Evolutionary conservation across 2,888 invertebrate genomes (phyloP).

Genomic region (Tanypteryx hageni): DNA sequence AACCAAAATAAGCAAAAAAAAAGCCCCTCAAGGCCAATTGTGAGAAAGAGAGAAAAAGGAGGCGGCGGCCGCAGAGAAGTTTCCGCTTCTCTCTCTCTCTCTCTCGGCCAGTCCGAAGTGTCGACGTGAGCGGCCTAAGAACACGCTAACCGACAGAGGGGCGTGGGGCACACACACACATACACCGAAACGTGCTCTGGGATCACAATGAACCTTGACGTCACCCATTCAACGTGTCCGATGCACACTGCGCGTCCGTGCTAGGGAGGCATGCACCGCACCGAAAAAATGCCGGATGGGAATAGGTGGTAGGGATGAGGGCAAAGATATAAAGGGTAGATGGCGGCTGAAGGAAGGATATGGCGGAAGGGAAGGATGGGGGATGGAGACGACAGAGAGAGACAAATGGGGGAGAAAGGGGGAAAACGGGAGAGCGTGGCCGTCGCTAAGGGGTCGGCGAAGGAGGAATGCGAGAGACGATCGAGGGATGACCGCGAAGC

Average conservation of each 20-base stretch:
- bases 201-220: slow-evolving; percentile 54
- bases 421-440: no score
- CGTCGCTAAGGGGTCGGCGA: background rate
- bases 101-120: background rate
- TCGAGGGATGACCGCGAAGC: slow-evolving; percentile 29
- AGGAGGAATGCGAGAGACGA: slow-evolving; percentile 1
- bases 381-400: no score
- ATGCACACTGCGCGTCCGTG: background rate
- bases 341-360: no score
- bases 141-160: background rate
- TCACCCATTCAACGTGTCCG: slow-evolving; percentile 49
- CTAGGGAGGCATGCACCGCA: background rate
- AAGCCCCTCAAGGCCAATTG: background rate
- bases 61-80: background rate
- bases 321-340: no score
- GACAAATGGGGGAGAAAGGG: no score
- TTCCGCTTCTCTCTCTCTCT: background rate
- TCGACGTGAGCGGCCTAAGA: background rate
- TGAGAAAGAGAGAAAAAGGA: background rate
- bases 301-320: no score
- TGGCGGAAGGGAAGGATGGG: no score
- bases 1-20: background rate
- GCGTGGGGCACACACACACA: background rate
- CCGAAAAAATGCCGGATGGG: no score
- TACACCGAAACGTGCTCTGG: slow-evolving; percentile 33